These are phyloP conservation scores for Charanyca ferruginea DNA, from an alignment of 2,888 invertebrate species.

Conservation along the genomic window DNA sequence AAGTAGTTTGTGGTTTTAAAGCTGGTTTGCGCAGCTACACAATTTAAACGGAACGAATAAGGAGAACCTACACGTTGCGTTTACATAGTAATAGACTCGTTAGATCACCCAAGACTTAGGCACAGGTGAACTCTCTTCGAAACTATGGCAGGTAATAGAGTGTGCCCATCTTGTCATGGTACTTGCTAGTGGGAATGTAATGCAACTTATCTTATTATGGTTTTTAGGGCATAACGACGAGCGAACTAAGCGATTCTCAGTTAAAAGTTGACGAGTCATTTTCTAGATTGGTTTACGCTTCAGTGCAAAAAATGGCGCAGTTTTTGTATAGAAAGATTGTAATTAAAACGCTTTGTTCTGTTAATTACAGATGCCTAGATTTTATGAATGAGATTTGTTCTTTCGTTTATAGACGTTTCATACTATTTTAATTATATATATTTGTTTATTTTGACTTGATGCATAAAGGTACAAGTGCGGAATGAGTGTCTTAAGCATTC, in stretches of 20 bases:
- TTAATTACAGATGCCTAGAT: not conserved
- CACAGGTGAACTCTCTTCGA: constrained; percentile 45
- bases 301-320: not conserved
- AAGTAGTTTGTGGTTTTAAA: not conserved
- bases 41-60: not conserved
- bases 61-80: not conserved
- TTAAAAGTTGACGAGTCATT: constrained; percentile 14
- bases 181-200: constrained; percentile 56
- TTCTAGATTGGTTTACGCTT: not conserved
- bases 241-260: constrained; percentile 14
- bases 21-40: not conserved
- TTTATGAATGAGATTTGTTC: not conserved
- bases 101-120: constrained; percentile 8
- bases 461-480: no score
- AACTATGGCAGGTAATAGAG: constrained; percentile 70
- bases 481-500: no score
- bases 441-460: no score
- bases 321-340: not conserved
- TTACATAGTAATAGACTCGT: not conserved
- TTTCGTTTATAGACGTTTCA: no score
- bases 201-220: constrained; percentile 60
- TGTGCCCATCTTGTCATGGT: constrained; percentile 69
- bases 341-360: not conserved
- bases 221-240: constrained; percentile 71
- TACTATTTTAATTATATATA: no score